A percentile compares a stretch with the other conserved stretches of the same genome.
Conservation (phyloP, 2,888 invertebrate genomes). For the Callimorpha dominula region DNA sequence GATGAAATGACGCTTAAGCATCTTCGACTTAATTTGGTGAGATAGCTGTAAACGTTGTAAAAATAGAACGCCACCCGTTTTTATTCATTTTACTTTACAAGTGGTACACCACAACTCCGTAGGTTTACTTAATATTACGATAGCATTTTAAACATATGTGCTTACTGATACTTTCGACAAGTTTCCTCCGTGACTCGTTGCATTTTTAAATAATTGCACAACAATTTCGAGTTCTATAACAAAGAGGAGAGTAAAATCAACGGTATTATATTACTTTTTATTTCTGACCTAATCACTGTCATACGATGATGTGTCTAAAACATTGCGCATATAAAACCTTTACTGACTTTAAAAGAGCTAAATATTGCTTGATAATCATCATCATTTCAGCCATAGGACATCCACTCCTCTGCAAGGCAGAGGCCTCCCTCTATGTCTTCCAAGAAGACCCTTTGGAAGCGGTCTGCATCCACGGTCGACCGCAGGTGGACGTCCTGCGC, state of each 20-base stretch:
- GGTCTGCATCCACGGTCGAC: too few relatives aligned
- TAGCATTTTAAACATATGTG: background rate
- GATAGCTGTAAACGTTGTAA: background rate
- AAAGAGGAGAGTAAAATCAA: background rate
- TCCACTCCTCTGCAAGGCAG: too few relatives aligned
- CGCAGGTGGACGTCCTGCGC: too few relatives aligned
- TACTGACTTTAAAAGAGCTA: too few relatives aligned
- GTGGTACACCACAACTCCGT: background rate
- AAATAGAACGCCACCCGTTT: conserved; percentile 2
- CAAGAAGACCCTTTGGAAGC: too few relatives aligned
- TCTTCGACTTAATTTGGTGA: background rate
- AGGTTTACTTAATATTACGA: background rate
- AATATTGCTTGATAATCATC: too few relatives aligned
- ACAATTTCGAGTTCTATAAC: background rate
- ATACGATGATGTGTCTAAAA: too few relatives aligned
- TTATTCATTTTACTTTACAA: background rate
- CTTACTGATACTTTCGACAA: background rate
- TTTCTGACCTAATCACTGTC: too few relatives aligned
- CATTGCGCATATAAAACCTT: too few relatives aligned
- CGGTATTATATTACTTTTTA: too few relatives aligned
- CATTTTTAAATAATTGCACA: background rate
- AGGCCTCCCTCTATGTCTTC: too few relatives aligned
- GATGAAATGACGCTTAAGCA: background rate
- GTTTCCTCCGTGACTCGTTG: background rate
- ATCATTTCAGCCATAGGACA: too few relatives aligned